Conservation (phyloP, 2,113 vertebrate species). For the Panurus biarmicus region DNA sequence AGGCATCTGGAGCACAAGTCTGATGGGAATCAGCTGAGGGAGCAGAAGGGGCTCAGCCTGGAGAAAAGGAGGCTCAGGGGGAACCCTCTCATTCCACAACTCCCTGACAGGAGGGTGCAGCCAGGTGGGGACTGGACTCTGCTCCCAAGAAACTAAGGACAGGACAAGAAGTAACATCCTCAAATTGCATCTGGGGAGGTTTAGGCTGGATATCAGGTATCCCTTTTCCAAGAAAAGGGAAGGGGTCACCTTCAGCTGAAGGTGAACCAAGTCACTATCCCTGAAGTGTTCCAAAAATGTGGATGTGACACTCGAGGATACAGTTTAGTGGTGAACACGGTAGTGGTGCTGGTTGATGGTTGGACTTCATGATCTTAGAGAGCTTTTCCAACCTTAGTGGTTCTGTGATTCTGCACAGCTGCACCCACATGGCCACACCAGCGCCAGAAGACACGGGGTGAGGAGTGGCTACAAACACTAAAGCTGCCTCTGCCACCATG, state of each 20-base stretch:
- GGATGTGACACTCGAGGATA: background rate
- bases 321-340: background rate
- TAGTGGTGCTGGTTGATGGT: background rate
- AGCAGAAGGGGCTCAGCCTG: background rate
- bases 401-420: background rate
- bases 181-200: background rate
- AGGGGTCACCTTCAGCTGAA: background rate
- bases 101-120: background rate
- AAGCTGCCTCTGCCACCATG: background rate
- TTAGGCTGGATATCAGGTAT: background rate
- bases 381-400: background rate
- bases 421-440: background rate
- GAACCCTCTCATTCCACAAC: background rate
- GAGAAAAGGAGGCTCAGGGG: background rate
- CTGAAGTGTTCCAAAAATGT: background rate
- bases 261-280: background rate
- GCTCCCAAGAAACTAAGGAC: background rate
- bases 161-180: background rate
- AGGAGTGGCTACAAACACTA: background rate
- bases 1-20: background rate
- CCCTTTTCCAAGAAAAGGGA: background rate
- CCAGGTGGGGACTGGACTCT: background rate
- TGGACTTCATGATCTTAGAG: background rate
- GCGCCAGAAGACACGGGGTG: rapidly evolving
- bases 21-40: background rate